These are phyloP conservation scores for Monomorium pharaonis DNA, from an alignment of 1,140 invertebrate genomes.

Conservation along the genomic window DNA sequence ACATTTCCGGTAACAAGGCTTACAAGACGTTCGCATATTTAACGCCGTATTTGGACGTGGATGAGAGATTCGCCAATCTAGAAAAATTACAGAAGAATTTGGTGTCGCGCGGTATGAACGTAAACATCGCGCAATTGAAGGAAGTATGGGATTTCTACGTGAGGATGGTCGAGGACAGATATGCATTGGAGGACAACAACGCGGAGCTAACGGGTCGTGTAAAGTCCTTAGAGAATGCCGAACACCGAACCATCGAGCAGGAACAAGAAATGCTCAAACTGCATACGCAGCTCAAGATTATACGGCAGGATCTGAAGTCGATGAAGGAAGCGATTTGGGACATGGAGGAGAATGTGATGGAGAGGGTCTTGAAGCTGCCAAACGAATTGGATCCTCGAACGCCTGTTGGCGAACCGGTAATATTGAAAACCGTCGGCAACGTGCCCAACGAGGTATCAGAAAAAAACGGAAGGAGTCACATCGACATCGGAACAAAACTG, in stretches of 20 bases:
- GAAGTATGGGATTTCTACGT: conserved; percentile 86
- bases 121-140: conserved; percentile 84
- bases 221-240: conserved; percentile 77
- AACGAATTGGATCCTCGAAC: conserved; percentile 88
- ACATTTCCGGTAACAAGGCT: conserved; percentile 87
- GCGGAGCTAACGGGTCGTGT: conserved; percentile 72
- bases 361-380: conserved; percentile 87
- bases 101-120: conserved; percentile 79
- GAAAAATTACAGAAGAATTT: conserved; percentile 85
- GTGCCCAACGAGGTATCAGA: not conserved
- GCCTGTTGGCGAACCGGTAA: conserved; percentile 81
- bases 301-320: conserved; percentile 87
- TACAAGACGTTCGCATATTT: conserved; percentile 87
- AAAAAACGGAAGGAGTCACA: conserved; percentile 82
- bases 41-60: conserved; percentile 87
- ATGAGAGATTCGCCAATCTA: conserved; percentile 83
- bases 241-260: conserved; percentile 80
- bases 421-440: conserved; percentile 83
- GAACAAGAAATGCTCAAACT: conserved; percentile 83
- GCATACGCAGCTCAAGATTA: conserved; percentile 84
- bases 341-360: conserved; percentile 87
- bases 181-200: conserved; percentile 82
- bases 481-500: conserved; percentile 86
- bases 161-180: conserved; percentile 79
- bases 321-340: conserved; percentile 86